These are phyloP conservation scores for Drosophila leontia DNA, from an alignment of 1,140 invertebrate species.

Conservation along the genomic window DNA sequence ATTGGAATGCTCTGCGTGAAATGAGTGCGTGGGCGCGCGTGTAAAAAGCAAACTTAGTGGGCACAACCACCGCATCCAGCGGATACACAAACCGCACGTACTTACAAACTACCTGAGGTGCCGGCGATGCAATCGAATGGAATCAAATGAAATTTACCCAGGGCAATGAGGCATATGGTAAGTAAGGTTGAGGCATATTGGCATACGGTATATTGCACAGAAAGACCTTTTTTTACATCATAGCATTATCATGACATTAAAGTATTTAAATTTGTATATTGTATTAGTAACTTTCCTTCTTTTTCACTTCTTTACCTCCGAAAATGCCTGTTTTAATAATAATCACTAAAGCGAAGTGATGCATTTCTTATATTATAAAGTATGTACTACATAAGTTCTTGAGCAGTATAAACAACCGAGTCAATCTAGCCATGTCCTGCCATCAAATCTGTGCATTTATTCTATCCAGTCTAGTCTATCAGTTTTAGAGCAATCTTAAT, in stretches of 20 bases:
- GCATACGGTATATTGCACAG: background rate
- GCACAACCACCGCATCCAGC: slow-evolving; percentile 34
- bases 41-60: slow-evolving; percentile 28
- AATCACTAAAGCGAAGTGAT: no score
- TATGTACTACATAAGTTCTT: no score
- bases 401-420: no score
- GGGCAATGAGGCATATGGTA: background rate
- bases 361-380: no score
- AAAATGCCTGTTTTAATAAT: no score
- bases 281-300: no score
- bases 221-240: background rate
- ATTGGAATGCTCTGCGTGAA: slow-evolving; percentile 34
- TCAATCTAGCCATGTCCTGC: no score
- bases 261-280: background rate
- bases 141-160: slow-evolving; percentile 42
- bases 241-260: background rate
- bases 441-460: no score
- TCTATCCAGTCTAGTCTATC: no score
- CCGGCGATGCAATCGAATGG: slow-evolving; percentile 44
- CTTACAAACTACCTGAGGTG: background rate
- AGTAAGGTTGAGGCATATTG: background rate
- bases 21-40: slow-evolving; percentile 22
- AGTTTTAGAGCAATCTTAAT: no score
- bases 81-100: slow-evolving; percentile 3
- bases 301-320: no score